Percentiles rank a stretch among this genome's conserved stretches.
Conservation (phyloP, 1,140 invertebrate genomes). For the Nasonia giraulti region DNA sequence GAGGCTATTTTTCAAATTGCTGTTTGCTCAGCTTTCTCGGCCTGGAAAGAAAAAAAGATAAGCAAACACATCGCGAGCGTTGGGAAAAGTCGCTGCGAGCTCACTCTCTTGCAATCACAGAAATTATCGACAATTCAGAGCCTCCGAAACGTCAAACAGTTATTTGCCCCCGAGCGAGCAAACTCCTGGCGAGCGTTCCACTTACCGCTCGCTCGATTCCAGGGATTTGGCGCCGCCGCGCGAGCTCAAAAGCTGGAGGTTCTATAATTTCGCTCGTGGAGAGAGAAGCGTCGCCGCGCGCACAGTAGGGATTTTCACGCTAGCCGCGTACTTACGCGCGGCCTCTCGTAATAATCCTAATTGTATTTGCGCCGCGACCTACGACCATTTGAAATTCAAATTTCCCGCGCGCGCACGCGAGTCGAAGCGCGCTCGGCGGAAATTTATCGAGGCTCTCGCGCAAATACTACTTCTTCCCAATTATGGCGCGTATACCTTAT, state of each 20-base stretch:
- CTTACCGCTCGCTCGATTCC: constrained; percentile 27
- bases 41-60: neutral
- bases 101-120: neutral
- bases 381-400: constrained; percentile 46
- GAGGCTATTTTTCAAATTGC: neutral
- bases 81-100: neutral
- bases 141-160: constrained; percentile 23
- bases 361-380: constrained; percentile 41
- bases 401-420: neutral
- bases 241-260: neutral
- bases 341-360: constrained; percentile 31
- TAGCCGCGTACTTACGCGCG: neutral
- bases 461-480: neutral
- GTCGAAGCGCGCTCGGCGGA: constrained; percentile 21
- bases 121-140: constrained; percentile 39
- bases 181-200: constrained; percentile 28
- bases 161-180: constrained; percentile 39
- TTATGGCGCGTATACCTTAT: neutral
- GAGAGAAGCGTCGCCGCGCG: neutral
- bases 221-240: constrained; percentile 14
- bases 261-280: neutral
- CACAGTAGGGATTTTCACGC: constrained; percentile 4
- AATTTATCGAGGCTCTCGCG: constrained; percentile 11
- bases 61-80: neutral
- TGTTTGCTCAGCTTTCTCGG: neutral